A percentile compares a stretch with the other conserved stretches of the same genome.
These are phyloP conservation scores for Rhagoletis zephyria DNA, from an alignment of 1,140 invertebrate species.

Conservation along the genomic window DNA sequence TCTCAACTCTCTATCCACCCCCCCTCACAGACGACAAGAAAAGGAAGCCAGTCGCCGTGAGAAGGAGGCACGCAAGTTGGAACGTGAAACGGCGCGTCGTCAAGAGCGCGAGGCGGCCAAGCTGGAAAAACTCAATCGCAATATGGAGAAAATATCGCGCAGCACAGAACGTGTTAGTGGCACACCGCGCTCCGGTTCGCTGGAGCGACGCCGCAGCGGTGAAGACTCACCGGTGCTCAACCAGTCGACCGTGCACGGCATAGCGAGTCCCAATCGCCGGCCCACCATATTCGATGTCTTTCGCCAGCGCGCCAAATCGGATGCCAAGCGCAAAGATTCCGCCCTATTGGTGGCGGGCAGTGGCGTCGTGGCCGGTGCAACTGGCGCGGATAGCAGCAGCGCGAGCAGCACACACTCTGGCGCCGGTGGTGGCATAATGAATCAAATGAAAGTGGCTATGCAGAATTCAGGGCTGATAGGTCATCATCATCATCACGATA, in stretches of 20 bases:
- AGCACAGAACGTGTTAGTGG: slow-evolving; percentile 69
- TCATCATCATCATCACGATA: slow-evolving; percentile 60
- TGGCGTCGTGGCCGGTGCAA: slow-evolving; percentile 57
- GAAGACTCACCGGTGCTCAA: slow-evolving; percentile 74
- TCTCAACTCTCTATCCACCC: background rate
- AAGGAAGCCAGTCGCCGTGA: slow-evolving; percentile 69
- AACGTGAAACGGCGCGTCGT: slow-evolving; percentile 68
- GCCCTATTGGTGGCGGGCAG: slow-evolving; percentile 65
- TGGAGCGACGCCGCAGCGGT: slow-evolving; percentile 77
- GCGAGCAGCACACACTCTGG: slow-evolving; percentile 71
- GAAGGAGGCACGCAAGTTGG: slow-evolving; percentile 70
- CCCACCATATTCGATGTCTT: slow-evolving; percentile 88
- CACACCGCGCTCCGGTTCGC: slow-evolving; percentile 67
- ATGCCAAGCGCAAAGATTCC: slow-evolving; percentile 79
- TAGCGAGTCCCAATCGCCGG: slow-evolving; percentile 80
- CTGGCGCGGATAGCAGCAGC: slow-evolving; percentile 69
- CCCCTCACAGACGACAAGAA: slow-evolving; percentile 64
- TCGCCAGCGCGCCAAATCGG: slow-evolving; percentile 85
- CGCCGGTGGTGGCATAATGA: slow-evolving; percentile 78
- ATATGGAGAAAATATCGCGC: slow-evolving; percentile 72
- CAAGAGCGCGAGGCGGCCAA: slow-evolving; percentile 70
- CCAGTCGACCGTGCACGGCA: slow-evolving; percentile 74
- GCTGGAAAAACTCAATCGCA: slow-evolving; percentile 71
- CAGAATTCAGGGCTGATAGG: slow-evolving; percentile 77
- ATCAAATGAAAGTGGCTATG: slow-evolving; percentile 85